Evolutionary conservation across 1,140 invertebrate species (phyloP).

Genomic region (Caenorhabditis briggsae): DNA sequence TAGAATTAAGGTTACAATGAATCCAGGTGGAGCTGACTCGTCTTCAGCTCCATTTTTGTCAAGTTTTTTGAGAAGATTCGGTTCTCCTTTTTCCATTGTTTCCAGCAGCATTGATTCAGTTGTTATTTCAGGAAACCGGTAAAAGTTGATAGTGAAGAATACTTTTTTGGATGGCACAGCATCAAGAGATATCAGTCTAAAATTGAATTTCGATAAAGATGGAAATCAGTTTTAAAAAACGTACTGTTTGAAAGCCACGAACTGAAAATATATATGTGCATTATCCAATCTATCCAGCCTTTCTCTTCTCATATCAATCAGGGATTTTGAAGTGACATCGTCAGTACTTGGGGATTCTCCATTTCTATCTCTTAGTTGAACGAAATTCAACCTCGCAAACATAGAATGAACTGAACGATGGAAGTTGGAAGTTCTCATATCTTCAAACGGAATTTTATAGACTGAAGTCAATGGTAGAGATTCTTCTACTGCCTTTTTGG

Average conservation of each 20-base stretch:
- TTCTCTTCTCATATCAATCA: slow-evolving; percentile 49
- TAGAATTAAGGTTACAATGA: slow-evolving; percentile 38
- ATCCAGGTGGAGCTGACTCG: slow-evolving; percentile 32
- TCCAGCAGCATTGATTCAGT: slow-evolving; percentile 52
- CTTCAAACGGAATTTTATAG: slow-evolving; percentile 43
- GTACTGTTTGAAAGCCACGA: slow-evolving; percentile 57
- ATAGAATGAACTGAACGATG: slow-evolving; percentile 40
- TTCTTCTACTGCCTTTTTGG: slow-evolving; percentile 41
- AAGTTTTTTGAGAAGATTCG: slow-evolving; percentile 28
- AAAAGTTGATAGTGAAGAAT: slow-evolving; percentile 58
- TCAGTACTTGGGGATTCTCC: slow-evolving; percentile 37
- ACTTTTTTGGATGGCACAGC: background rate
- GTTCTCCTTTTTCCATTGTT: slow-evolving; percentile 59
- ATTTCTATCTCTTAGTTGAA: slow-evolving; percentile 41
- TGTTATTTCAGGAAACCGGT: slow-evolving; percentile 46
- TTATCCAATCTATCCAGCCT: slow-evolving; percentile 44
- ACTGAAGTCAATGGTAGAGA: slow-evolving; percentile 26
- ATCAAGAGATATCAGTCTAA: slow-evolving; percentile 36
- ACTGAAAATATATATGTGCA: slow-evolving; percentile 53
- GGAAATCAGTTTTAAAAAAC: background rate
- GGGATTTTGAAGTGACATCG: slow-evolving; percentile 10
- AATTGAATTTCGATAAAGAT: background rate
- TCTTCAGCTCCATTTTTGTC: slow-evolving; percentile 40
- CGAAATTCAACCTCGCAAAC: slow-evolving; percentile 19
- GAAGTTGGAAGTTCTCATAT: slow-evolving; percentile 17